Evolutionary conservation across 2,113 vertebrate species (phyloP), one percentile per base, ranked within the genome.

Genomic region (Cygnus atratus): DNA sequence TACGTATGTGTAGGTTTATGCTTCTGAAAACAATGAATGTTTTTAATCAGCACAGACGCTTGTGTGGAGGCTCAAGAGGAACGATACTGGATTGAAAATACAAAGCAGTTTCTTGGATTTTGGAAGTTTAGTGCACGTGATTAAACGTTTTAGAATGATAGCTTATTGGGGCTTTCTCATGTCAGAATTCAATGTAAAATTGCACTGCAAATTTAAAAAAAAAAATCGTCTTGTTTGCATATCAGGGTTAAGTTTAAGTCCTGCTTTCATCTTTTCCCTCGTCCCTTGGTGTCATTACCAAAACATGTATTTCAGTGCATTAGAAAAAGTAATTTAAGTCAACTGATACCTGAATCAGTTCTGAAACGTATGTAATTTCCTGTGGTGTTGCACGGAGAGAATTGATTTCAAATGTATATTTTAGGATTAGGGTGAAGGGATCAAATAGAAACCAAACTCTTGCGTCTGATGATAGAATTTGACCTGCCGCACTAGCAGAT

Each of bases 291-390:
- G 74, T 92, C 66, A 62, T 88, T 95, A 94, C 66, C 90, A 87
- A 94, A 95, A 78, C 73, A 75, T 92, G 86, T 68, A 88, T 87
- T 95, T 92, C 92, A 90, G 57, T 84, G 66, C 65, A 94, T 95
- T 94, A 95, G 83, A 94, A 93, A 94, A 93, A 78, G 80, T 81
- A 93, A 96, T 94, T 92, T 94, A 80, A 93, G 75, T 73, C 92
- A 94, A 90, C 55, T 74, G 85, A 90, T 92, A 88, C 73, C 76
- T 94, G 76, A 93, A 18, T 92, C 21, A 7, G 62, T 92, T 87
- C 73, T 94, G 76, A 91, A 70, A 88, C 78, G 72, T 63, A 16
- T 88, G 76, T 86, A 92, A 93, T 88, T 95, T 96, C 90, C 88
- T 93, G 72, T 88, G 82, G 86, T 94, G 79, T 84, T 90, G 79